Evolutionary conservation across 2,888 invertebrate genomes (phyloP), one percentile per base, ranked within the genome.

Genomic region (Trachelus tabidus): DNA sequence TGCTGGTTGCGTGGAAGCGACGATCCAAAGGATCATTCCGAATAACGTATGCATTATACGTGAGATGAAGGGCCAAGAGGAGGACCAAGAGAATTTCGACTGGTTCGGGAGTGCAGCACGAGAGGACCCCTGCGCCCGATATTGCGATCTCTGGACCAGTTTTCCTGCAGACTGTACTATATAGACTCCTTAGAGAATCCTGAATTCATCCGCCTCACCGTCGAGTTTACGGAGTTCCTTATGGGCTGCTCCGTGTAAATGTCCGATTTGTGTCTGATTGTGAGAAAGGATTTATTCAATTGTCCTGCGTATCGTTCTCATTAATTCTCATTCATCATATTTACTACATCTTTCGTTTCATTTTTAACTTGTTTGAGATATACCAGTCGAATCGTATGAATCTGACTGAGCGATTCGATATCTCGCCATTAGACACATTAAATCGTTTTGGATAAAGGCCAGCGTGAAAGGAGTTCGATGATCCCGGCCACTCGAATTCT

Each of bases 61-160:
- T 31, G 33, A 71, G 33, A 31, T 6, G 6, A 33, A 34, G 15
- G 33, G 34, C 3, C n/a, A n/a, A n/a, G n/a, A 31, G 71, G 33
- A 1, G 4, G 30, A 12, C 31, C 31, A 9, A 34, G 71, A 31
- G 30, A 34, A 56, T 56, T 23, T 56, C 9, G 23, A 56, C 56
- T 56, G 71, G 34, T 71, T 31, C 0, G 9, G 4, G 1, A 71
- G 71, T 12, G 71, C 31, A 34, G 11, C 4, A 71, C 12, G 31
- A 4, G 71, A 71, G 33, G 33, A 71, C 82, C 85, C 85, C 82
- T 85, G 81, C 84, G 81, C 83, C 84, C 84, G 77, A 80, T 83
- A 79, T 82, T 81, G 79, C 80, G 77, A 80, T 79, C 77, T 73
- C 79, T 82, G 85, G 85, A 85, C 85, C 85, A 85, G 85, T 85